A percentile compares a stretch with the other conserved stretches of the same genome.
Conservation (phyloP, 2,888 invertebrate genomes). For the Oscheius myriophilus region DNA sequence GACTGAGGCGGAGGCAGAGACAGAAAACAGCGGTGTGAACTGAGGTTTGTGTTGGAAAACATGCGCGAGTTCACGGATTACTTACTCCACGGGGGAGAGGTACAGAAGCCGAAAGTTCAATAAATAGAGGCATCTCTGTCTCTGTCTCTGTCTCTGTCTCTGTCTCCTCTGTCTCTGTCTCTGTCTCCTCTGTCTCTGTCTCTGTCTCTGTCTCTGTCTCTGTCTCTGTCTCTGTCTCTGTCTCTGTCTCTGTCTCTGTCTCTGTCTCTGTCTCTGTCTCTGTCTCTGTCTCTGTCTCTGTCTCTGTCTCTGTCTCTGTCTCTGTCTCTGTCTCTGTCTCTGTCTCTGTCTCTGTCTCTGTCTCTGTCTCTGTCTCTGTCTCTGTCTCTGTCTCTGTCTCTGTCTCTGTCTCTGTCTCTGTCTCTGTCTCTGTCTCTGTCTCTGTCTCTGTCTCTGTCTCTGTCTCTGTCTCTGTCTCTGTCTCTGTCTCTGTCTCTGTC, state of each 20-base stretch:
- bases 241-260: constrained; percentile 25
- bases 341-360: constrained; percentile 26
- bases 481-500: constrained; percentile 29
- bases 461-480: constrained; percentile 31
- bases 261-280: constrained; percentile 32
- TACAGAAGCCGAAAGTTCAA: too few relatives aligned
- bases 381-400: constrained; percentile 12
- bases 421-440: constrained; percentile 20
- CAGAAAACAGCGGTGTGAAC: constrained; percentile 1
- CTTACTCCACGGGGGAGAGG: too few relatives aligned
- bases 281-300: constrained; percentile 19
- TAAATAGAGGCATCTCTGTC: constrained; percentile 15
- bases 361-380: constrained; percentile 11
- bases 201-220: constrained; percentile 22
- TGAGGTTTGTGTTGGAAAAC: constrained; percentile 11
- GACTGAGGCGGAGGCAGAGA: not conserved
- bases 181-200: constrained; percentile 36
- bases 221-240: not conserved
- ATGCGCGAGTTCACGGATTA: too few relatives aligned
- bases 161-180: too few relatives aligned
- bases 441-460: not conserved
- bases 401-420: constrained; percentile 34
- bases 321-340: constrained; percentile 35
- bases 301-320: not conserved
- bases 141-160: constrained; percentile 35